phyloP scores from a whole-genome alignment of 2,888 invertebrate species.

The Chironomus riparius region DNA sequence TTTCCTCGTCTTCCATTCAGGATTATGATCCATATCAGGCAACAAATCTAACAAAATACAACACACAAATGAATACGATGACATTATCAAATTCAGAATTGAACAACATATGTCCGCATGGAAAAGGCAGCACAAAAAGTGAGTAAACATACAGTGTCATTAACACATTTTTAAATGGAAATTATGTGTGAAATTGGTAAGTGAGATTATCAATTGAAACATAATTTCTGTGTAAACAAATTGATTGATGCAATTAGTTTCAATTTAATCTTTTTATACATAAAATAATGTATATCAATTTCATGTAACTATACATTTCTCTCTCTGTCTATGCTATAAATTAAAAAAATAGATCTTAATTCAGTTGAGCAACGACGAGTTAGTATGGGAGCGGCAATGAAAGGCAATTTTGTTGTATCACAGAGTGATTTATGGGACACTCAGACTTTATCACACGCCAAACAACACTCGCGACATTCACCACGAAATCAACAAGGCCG shows the following conservation, averaged over 20 bases:
- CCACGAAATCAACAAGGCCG: slow-evolving; percentile 41
- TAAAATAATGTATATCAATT: neutral
- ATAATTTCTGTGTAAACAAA: neutral
- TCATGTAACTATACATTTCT: neutral
- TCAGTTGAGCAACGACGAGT: slow-evolving; percentile 35
- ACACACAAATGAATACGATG: slow-evolving; percentile 38
- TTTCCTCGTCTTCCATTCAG: neutral
- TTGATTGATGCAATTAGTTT: neutral
- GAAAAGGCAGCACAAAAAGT: slow-evolving; percentile 36
- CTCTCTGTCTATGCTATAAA: neutral
- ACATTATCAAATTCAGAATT: slow-evolving; percentile 40
- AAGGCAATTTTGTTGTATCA: slow-evolving; percentile 53
- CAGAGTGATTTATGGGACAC: slow-evolving; percentile 61
- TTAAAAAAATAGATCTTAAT: neutral
- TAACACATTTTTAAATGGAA: neutral
- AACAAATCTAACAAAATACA: slow-evolving; percentile 26
- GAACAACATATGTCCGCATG: slow-evolving; percentile 39
- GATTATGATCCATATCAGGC: slow-evolving; percentile 8
- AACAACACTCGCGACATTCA: slow-evolving; percentile 41
- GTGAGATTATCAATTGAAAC: neutral
- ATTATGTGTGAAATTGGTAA: neutral
- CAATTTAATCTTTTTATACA: neutral
- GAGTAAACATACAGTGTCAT: slow-evolving; percentile 29
- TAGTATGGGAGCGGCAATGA: slow-evolving; percentile 35
- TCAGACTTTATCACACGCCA: slow-evolving; percentile 49